These are phyloP conservation scores for Euproctis similis DNA, from an alignment of 2,888 invertebrate species.

Conservation along the genomic window DNA sequence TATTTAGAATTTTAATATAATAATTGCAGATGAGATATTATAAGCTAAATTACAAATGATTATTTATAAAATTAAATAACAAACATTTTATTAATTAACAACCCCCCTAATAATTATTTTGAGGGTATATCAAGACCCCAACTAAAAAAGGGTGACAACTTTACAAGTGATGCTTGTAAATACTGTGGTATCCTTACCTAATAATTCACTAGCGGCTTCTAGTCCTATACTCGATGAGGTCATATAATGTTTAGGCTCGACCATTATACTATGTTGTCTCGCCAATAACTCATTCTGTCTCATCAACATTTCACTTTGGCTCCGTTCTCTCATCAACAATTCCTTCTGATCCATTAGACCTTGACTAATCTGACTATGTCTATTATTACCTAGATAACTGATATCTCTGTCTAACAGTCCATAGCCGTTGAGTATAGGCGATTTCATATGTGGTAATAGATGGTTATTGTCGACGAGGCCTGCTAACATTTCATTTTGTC, in stretches of 20 bases:
- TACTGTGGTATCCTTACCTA: constrained; percentile 59
- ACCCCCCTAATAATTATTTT: too few relatives aligned
- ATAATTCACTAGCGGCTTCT: constrained; percentile 67
- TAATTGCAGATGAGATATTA: too few relatives aligned
- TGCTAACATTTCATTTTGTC: constrained; percentile 60
- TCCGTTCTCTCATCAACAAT: constrained; percentile 47
- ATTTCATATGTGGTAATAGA: constrained; percentile 51
- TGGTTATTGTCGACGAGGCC: constrained; percentile 57
- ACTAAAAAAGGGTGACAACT: too few relatives aligned
- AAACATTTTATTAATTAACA: too few relatives aligned
- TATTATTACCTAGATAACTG: constrained; percentile 55
- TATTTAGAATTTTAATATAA: too few relatives aligned
- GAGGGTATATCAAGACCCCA: too few relatives aligned
- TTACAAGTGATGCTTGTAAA: too few relatives aligned
- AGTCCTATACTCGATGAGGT: constrained; percentile 58
- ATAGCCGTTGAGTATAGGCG: constrained; percentile 52
- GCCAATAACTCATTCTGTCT: constrained; percentile 60
- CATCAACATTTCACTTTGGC: constrained; percentile 54
- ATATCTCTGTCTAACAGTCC: constrained; percentile 59
- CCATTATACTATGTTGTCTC: constrained; percentile 52
- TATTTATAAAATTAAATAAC: too few relatives aligned
- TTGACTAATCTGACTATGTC: constrained; percentile 62
- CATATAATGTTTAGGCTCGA: constrained; percentile 61
- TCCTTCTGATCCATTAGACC: constrained; percentile 57
- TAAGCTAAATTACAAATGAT: too few relatives aligned